Conservation (phyloP, 2,113 vertebrate species). For the Paralichthys olivaceus region DNA sequence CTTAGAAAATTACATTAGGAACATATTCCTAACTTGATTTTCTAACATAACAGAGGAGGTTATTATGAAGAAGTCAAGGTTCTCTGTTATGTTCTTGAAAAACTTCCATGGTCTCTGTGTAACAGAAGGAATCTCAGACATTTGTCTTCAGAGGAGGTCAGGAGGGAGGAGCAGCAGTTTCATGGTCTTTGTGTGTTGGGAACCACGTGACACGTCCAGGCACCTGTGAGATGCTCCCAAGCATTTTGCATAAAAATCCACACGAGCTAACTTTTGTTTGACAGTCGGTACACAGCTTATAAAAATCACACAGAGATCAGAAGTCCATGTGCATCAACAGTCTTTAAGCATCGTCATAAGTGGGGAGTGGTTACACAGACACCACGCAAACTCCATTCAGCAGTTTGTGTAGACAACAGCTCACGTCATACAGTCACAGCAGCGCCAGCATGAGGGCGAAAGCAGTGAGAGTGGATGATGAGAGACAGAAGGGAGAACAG, state of each 20-base stretch:
- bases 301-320: slow-evolving; percentile 14
- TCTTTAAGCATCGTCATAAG: slow-evolving; percentile 5
- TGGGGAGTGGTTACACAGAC: slow-evolving; percentile 39
- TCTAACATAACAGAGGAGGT: not conserved
- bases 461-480: slow-evolving; percentile 35
- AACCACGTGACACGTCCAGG: slow-evolving; percentile 52
- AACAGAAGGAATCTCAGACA: slow-evolving; percentile 38
- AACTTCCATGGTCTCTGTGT: not conserved
- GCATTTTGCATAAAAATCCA: slow-evolving; percentile 29
- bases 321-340: slow-evolving; percentile 2
- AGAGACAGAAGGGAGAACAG: slow-evolving; percentile 53
- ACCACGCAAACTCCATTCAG: slow-evolving; percentile 33
- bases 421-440: slow-evolving; percentile 29
- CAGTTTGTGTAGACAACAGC: slow-evolving; percentile 52
- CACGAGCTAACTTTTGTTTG: slow-evolving; percentile 27
- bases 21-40: slow-evolving; percentile 8
- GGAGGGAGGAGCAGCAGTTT: slow-evolving; percentile 32
- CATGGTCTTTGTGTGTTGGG: slow-evolving; percentile 36
- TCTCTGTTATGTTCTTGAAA: slow-evolving; percentile 10
- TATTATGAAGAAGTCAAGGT: not conserved
- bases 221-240: slow-evolving; percentile 45
- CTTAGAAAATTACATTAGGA: not conserved
- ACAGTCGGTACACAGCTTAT: slow-evolving; percentile 24
- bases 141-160: slow-evolving; percentile 48
- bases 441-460: slow-evolving; percentile 19